Evolutionary conservation across 1,140 invertebrate genomes (phyloP), one percentile per base, ranked within the genome.

Genomic region (Idris sp.): DNA sequence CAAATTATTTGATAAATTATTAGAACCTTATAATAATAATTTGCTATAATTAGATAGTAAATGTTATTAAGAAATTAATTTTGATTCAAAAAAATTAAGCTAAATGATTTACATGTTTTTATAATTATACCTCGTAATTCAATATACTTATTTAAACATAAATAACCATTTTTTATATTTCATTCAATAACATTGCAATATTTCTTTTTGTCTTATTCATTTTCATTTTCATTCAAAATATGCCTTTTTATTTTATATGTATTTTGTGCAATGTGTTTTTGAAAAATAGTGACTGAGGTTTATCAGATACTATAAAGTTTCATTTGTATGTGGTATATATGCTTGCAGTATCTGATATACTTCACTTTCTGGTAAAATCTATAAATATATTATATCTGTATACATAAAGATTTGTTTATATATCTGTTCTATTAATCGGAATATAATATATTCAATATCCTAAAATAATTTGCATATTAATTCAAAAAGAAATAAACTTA

Each of bases 251-350:
- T 22, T 4, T 22, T 22, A 4, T 22, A 49, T 41, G 36, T 72
- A 67, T 16, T 72, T 74, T 74, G 46, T 74, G 71, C 61, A 67
- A 51, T 61, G 33, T 67, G 61, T 13, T 65, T n/a, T 73, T 65
- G 61, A 74, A 74, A 74, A 74, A 74, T 74, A 74, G 53, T 67
- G 58, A 67, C 36, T 22, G 46, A 43, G 51, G 22, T 26, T 43
- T 38, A 73, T 65, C 53, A 43, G 19, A 51, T 43, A 64, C 35
- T 65, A 51, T 59, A 59, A 51, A 64, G 18, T 35, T 28, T 65
- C 33, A 9, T 43, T 43, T 8, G 11, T 15, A 22, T 41, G 9
- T 38, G 3, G 11, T 35, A 11, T 26, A 13, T 26, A 2, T 41
- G 1, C 8, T 61, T 49, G 31, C 49, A 62, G 41, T 62, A 58